phyloP scores from a whole-genome alignment of 1,140 invertebrate genomes.

The Drosophila simulans region DNA sequence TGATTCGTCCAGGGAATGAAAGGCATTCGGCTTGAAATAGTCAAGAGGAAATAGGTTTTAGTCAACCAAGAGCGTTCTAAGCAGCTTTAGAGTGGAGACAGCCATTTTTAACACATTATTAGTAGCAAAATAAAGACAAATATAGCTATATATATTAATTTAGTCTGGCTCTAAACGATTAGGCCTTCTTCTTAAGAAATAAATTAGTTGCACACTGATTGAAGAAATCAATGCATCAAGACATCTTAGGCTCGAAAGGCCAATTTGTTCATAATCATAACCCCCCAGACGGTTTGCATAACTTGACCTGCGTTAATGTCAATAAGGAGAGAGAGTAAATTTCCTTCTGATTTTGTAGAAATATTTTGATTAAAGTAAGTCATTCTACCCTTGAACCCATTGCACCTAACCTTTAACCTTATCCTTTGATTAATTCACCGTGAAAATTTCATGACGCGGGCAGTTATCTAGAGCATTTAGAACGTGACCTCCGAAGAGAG shows the following conservation, averaged over 20 bases:
- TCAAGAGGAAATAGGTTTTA: background rate
- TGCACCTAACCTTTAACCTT: background rate
- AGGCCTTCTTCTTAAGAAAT: background rate
- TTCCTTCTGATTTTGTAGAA: too few species aligned
- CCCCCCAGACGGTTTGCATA: background rate
- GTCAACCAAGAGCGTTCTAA: background rate
- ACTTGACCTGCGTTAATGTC: background rate
- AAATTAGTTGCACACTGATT: too few species aligned
- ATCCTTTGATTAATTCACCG: background rate
- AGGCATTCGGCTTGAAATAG: background rate
- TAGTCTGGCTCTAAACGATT: background rate
- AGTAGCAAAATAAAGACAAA: too few species aligned
- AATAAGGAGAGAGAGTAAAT: too few species aligned
- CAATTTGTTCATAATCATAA: background rate
- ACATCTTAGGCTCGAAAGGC: too few species aligned
- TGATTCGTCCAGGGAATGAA: constrained; percentile 28
- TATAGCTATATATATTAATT: too few species aligned
- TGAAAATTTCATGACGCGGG: background rate
- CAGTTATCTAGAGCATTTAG: background rate
- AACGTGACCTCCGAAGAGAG: background rate
- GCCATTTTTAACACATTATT: too few species aligned
- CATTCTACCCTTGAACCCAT: background rate
- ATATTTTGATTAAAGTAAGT: too few species aligned
- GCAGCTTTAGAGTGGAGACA: too few species aligned
- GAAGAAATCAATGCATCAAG: too few species aligned